Conservation (phyloP, 1,140 invertebrate genomes). For the Chrysomallon squamiferum region DNA sequence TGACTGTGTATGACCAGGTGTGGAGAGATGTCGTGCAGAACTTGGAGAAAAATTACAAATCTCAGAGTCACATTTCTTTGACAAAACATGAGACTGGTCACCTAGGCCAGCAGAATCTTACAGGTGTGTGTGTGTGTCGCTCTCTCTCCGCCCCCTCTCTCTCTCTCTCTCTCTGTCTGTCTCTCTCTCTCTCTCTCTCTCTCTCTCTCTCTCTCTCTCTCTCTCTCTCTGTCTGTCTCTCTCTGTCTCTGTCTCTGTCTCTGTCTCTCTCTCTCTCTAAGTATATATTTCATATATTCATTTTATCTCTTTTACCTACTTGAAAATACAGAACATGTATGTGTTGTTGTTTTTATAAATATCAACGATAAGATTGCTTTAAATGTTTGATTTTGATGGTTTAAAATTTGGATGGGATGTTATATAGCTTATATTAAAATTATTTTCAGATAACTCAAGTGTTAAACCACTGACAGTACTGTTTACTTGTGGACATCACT, state of each 20-base stretch:
- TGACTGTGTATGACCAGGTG: conserved; percentile 25
- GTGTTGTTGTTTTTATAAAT: too few relatives aligned
- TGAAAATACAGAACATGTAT: too few relatives aligned
- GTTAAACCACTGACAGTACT: conserved; percentile 8
- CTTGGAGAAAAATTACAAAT: conserved; percentile 21
- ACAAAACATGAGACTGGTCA: conserved; percentile 26
- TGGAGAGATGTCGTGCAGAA: conserved; percentile 34
- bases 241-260: not conserved
- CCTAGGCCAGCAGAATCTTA: too few relatives aligned
- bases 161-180: conserved; percentile 7
- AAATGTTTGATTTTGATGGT: too few relatives aligned
- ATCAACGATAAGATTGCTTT: too few relatives aligned
- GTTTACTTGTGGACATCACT: conserved; percentile 47
- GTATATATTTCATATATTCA: too few relatives aligned
- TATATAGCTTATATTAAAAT: too few relatives aligned
- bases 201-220: not conserved
- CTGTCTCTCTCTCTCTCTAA: conserved; percentile 8
- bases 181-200: conserved; percentile 9
- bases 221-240: not conserved
- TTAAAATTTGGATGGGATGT: too few relatives aligned
- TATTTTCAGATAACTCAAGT: not conserved
- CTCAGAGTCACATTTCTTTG: conserved; percentile 17
- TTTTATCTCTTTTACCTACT: too few relatives aligned
- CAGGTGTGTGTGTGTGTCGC: not conserved
- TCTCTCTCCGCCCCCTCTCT: not conserved